Evolutionary conservation across 2,113 vertebrate species (phyloP), one percentile per base, ranked within the genome.

Genomic region (Bufo bufo): DNA sequence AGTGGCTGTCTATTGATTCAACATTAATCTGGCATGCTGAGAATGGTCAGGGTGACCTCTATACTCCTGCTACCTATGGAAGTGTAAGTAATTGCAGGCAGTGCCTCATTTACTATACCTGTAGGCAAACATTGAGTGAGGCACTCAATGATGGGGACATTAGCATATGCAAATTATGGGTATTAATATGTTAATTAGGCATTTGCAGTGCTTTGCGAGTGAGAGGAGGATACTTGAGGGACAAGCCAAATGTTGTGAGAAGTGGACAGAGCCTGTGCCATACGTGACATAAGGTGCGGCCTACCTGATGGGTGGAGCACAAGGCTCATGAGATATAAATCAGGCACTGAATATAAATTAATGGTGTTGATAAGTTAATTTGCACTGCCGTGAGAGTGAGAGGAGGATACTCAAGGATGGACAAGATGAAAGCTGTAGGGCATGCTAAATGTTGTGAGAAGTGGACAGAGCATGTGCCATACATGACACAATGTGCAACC

Each of bases 1-100:
- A 58, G 85, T 52, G 49, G 77, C 61, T 71, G 50, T 12, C 52
- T 87, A 88, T 88, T 83, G 78, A 77, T 88, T 83, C 16, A 75
- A 63, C 66, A 83, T 88, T 77, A 83, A 88, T 61, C 81, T 3
- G 4, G 7, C 10, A 5, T 7, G 17, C 11, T 23, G 50, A 63
- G 43, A 33, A 11, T 3, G 1, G 82, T 72, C 2, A 45, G 14
- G 49, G 4, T 69, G 71, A 50, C 20, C 14, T 71, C 23, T 12
- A 59, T 59, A 14, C 16, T 1, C 0, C 65, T 0, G 1, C 0
- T 50, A 3, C 0, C 0, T 6, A 16, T 52, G 61, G 33, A 23
- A 71, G 3, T 13, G 4, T 6, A 13, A 43, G 77, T 58, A 56
- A 86, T 69, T 23, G 23, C 10, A 2, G 23, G 10, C 69, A 13